Conservation (phyloP, 1,140 invertebrate species). For the Euura saliciscinereae region DNA sequence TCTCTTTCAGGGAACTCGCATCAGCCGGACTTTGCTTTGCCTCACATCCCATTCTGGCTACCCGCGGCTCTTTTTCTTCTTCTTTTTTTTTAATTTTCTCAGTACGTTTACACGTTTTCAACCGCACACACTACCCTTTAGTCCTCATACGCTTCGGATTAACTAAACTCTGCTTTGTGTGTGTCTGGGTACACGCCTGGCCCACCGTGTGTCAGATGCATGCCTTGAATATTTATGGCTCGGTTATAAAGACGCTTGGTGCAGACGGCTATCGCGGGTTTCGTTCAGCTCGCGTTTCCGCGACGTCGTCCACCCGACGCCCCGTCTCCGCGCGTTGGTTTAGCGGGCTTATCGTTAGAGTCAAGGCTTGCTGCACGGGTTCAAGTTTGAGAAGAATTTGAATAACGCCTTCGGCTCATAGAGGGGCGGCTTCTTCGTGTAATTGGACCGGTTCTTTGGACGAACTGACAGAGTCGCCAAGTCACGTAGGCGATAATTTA, state of each 20-base stretch:
- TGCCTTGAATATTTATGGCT: slow-evolving; percentile 5
- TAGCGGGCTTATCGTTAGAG: background rate
- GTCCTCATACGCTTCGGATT: background rate
- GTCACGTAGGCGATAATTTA: background rate
- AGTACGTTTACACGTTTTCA: background rate
- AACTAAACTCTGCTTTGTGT: background rate
- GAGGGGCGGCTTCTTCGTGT: background rate
- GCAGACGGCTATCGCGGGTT: too few relatives aligned
- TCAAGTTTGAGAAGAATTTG: slow-evolving; percentile 3
- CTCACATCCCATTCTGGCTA: background rate
- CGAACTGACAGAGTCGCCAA: background rate
- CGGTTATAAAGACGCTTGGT: background rate
- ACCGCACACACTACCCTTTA: background rate
- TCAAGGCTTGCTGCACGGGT: background rate
- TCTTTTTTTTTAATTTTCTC: background rate
- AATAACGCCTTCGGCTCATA: background rate
- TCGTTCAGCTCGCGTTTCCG: background rate
- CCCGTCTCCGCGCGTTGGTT: background rate
- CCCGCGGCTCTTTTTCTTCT: background rate
- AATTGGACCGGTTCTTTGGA: background rate
- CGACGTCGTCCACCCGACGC: background rate
- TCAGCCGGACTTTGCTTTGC: background rate
- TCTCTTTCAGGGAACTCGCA: background rate
- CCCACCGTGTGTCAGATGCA: background rate
- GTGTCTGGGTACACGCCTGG: background rate